Evolutionary conservation across 2,113 vertebrate genomes (phyloP).

Genomic region (Pleuronectes platessa): DNA sequence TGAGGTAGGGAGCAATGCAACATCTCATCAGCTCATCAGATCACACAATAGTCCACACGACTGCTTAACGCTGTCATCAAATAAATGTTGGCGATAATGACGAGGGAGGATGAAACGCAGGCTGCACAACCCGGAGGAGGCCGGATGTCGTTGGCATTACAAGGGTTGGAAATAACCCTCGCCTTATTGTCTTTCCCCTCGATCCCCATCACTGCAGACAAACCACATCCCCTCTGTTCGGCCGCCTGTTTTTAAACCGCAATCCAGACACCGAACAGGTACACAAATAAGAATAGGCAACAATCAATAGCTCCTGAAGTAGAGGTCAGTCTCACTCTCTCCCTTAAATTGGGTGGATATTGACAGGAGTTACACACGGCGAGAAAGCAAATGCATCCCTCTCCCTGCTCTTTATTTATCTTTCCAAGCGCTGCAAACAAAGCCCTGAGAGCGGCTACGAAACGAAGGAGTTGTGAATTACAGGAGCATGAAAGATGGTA

Average conservation of each 20-base stretch:
- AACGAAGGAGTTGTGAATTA: no score
- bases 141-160: slow-evolving; percentile 34
- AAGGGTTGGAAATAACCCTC: slow-evolving; percentile 33
- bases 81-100: not conserved
- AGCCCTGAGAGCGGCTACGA: no score
- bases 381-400: slow-evolving; percentile 25
- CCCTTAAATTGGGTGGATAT: slow-evolving; percentile 48
- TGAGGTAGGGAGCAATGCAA: not conserved
- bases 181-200: slow-evolving; percentile 1
- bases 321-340: slow-evolving; percentile 40
- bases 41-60: no score
- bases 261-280: slow-evolving; percentile 37
- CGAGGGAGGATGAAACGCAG: no score
- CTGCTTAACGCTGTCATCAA: not conserved
- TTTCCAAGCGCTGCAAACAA: not conserved
- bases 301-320: slow-evolving; percentile 65
- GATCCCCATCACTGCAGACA: not conserved
- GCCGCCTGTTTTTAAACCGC: slow-evolving; percentile 10
- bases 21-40: not conserved
- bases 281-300: slow-evolving; percentile 57
- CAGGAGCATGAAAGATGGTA: no score
- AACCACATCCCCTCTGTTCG: no score
- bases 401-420: not conserved
- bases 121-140: not conserved
- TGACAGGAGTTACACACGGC: slow-evolving; percentile 40